Percentiles rank a stretch among this genome's conserved stretches.
These are phyloP conservation scores for Icerya purchasi DNA, from an alignment of 2,888 invertebrate species.

Conservation along the genomic window DNA sequence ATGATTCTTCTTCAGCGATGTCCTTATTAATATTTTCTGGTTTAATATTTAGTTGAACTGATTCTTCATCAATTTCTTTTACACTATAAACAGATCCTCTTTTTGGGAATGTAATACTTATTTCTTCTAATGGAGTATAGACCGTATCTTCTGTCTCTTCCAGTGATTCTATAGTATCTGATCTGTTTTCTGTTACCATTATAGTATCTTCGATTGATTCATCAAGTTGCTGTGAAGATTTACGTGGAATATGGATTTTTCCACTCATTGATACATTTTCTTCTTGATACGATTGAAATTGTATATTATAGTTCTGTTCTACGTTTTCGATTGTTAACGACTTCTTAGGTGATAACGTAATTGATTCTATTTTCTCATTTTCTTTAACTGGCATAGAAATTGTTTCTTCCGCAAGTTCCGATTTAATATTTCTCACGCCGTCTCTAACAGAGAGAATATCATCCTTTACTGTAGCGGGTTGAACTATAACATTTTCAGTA, in stretches of 20 bases:
- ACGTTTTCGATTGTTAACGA: slow-evolving; percentile 60
- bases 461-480: not conserved
- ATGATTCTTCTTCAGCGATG: slow-evolving; percentile 40
- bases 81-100: slow-evolving; percentile 31
- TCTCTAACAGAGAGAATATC: not conserved
- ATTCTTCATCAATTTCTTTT: slow-evolving; percentile 38
- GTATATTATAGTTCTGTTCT: slow-evolving; percentile 73
- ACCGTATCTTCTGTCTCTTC: not conserved
- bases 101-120: slow-evolving; percentile 4
- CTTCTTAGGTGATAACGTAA: slow-evolving; percentile 35
- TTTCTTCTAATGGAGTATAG: not conserved
- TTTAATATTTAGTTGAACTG: slow-evolving; percentile 29
- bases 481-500: not conserved
- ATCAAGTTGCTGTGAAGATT: slow-evolving; percentile 30
- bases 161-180: slow-evolving; percentile 23
- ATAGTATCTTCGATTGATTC: slow-evolving; percentile 49
- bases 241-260: slow-evolving; percentile 50
- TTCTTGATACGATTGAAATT: slow-evolving; percentile 63
- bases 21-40: slow-evolving; percentile 22
- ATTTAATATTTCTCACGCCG: slow-evolving; percentile 3
- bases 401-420: slow-evolving; percentile 21
- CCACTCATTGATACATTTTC: slow-evolving; percentile 72
- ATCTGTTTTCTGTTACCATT: slow-evolving; percentile 33
- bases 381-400: slow-evolving; percentile 15
- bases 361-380: slow-evolving; percentile 47